Conservation (phyloP, 2,797 vertebrate genomes). For the Galaxias olidus region DNA sequence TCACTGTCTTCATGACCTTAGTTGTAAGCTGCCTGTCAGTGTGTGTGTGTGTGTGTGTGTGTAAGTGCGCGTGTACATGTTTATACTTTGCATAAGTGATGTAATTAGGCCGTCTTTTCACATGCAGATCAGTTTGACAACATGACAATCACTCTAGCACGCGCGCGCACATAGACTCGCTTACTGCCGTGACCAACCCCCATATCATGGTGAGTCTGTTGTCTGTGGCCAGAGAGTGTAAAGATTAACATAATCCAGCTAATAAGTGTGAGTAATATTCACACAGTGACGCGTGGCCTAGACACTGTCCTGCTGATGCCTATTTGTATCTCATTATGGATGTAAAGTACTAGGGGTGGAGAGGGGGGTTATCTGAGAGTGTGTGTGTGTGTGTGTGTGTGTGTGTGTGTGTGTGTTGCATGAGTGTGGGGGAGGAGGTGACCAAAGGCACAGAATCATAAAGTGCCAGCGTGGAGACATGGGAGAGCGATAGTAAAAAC, state of each 20-base stretch:
- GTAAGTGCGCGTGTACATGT: constrained; percentile 3
- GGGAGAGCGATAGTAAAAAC: constrained; percentile 31
- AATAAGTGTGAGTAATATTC: constrained; percentile 84
- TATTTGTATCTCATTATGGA: constrained; percentile 85
- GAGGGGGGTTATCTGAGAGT: constrained; percentile 17
- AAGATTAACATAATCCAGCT: constrained; percentile 86
- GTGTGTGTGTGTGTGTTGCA: constrained; percentile 34
- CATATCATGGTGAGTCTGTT: constrained; percentile 72
- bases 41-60: constrained; percentile 17
- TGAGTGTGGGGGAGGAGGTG: constrained; percentile 44
- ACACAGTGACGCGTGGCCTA: constrained; percentile 79
- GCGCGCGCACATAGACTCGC: constrained; percentile 58
- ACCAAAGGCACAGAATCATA: constrained; percentile 25
- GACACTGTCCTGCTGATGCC: constrained; percentile 82
- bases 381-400: constrained; percentile 25
- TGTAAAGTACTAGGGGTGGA: constrained; percentile 65
- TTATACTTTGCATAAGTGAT: constrained; percentile 74
- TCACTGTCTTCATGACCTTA: constrained; percentile 60
- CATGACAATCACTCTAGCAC: constrained; percentile 69
- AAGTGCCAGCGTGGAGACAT: constrained; percentile 35
- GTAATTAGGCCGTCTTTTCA: constrained; percentile 73
- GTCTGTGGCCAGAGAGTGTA: constrained; percentile 79
- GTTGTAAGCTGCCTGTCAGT: constrained; percentile 43
- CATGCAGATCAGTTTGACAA: constrained; percentile 77
- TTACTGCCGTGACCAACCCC: constrained; percentile 66